Conservation (phyloP, 2,888 invertebrate species). For the Dexiosoma caninum region DNA sequence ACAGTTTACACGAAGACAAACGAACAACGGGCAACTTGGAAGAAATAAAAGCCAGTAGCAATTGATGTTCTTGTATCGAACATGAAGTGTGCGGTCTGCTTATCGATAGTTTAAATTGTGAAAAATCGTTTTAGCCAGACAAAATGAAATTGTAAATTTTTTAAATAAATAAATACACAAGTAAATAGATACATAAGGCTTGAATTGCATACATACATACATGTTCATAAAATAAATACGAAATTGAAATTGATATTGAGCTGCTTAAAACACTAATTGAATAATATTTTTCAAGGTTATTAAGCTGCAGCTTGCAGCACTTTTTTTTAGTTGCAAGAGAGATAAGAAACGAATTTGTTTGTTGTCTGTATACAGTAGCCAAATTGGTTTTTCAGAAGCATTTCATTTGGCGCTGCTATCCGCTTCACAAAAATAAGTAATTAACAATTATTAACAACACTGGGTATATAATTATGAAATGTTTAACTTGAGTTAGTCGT, state of each 20-base stretch:
- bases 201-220: no score
- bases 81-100: conserved; percentile 62
- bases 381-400: background rate
- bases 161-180: background rate
- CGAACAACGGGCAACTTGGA: background rate
- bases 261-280: conserved; percentile 23
- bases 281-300: conserved; percentile 42
- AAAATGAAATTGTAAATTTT: conserved; percentile 60
- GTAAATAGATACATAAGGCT: conserved; percentile 11
- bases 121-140: conserved; percentile 60
- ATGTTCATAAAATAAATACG: conserved; percentile 29
- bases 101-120: conserved; percentile 58
- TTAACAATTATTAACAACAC: no score
- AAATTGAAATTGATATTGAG: conserved; percentile 26
- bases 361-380: conserved; percentile 5
- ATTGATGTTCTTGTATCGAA: conserved; percentile 61
- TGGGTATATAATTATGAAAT: no score
- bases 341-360: conserved; percentile 30
- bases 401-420: background rate
- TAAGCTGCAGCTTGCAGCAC: background rate
- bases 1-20: background rate
- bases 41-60: conserved; percentile 56
- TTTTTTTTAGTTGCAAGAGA: conserved; percentile 5
- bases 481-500: no score
- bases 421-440: no score